Percentiles rank a stretch among this genome's conserved stretches.
Evolutionary conservation across 2,797 vertebrate species (phyloP).

Genomic region (Pseudotriccus pelzelni): DNA sequence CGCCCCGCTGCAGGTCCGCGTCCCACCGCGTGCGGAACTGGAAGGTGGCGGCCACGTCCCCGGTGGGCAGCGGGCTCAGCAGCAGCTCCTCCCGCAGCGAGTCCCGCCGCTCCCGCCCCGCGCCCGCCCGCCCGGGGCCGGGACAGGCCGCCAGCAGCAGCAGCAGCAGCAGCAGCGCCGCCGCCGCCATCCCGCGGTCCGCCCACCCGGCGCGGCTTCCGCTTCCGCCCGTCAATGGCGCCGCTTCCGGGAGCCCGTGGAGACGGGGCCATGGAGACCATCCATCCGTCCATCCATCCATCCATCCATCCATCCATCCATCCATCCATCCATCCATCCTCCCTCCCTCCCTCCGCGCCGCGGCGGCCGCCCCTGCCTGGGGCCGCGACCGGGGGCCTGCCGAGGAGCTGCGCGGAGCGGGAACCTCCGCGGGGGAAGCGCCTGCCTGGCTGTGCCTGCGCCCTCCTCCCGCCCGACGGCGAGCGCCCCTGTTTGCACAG

Average conservation of each 20-base stretch:
- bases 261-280: background rate
- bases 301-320: too few species aligned
- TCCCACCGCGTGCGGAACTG: conserved; percentile 94
- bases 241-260: background rate
- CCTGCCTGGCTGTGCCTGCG: background rate
- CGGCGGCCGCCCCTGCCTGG: too few species aligned
- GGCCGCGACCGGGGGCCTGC: too few species aligned
- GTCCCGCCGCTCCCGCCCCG: conserved; percentile 67
- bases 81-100: conserved; percentile 89
- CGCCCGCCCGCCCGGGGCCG: background rate
- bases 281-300: too few species aligned
- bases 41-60: conserved; percentile 91
- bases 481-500: background rate
- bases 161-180: background rate
- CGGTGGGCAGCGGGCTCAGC: conserved; percentile 86
- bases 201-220: conserved; percentile 32
- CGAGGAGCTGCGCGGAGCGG: background rate
- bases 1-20: conserved; percentile 81
- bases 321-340: too few species aligned
- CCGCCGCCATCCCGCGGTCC: background rate
- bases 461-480: background rate
- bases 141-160: background rate
- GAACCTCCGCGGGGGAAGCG: too few species aligned
- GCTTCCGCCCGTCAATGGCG: background rate
- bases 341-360: background rate